These are phyloP conservation scores for Tenualosa ilisha DNA, from an alignment of 2,797 vertebrate genomes.

Conservation along the genomic window DNA sequence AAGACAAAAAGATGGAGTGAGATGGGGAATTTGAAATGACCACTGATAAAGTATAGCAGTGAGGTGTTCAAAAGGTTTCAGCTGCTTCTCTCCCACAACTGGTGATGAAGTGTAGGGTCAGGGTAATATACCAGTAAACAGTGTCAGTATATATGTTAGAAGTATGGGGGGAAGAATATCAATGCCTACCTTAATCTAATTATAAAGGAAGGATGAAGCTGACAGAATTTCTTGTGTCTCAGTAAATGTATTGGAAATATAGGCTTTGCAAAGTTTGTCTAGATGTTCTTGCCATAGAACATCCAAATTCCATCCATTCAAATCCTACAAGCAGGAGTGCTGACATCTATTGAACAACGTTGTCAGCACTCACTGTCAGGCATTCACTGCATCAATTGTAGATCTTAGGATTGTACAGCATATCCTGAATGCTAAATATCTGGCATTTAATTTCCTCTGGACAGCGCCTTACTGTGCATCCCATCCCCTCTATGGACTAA, in stretches of 20 bases:
- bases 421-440: neutral
- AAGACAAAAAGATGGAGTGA: too few relatives aligned
- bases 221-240: neutral
- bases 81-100: neutral
- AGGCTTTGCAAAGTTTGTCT: neutral
- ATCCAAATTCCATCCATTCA: neutral
- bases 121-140: neutral
- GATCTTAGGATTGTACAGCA: neutral
- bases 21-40: slow-evolving; percentile 49
- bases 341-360: neutral
- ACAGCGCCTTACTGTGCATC: neutral
- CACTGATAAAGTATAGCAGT: slow-evolving; percentile 42
- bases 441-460: neutral
- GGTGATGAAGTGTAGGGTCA: neutral
- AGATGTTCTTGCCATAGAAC: neutral
- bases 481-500: neutral
- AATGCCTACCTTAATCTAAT: slow-evolving; percentile 4
- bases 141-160: neutral
- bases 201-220: neutral
- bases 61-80: neutral
- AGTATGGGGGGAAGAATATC: slow-evolving; percentile 49
- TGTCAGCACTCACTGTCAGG: too few relatives aligned
- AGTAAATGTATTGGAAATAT: neutral
- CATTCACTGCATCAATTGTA: neutral
- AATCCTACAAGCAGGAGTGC: neutral